phyloP scores from a whole-genome alignment of 2,113 vertebrate genomes.

The Oxyruncus cristatus region DNA sequence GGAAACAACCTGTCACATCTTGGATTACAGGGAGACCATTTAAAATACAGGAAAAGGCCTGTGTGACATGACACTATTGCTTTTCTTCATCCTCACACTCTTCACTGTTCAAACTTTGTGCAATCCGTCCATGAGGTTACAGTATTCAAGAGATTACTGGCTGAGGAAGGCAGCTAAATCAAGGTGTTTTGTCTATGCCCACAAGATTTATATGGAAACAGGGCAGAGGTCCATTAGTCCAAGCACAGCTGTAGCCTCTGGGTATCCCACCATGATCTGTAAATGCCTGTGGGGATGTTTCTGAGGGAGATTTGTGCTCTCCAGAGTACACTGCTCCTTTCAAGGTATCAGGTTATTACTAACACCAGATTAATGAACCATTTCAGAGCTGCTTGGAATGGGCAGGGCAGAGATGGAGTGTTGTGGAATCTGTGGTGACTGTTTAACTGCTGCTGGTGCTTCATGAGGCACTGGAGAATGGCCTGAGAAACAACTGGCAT shows the following conservation, averaged over 20 bases:
- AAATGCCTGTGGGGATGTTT: not conserved
- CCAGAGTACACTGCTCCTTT: not conserved
- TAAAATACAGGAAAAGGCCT: not conserved
- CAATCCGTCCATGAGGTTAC: not conserved
- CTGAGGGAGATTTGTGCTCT: not conserved
- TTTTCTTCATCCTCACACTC: not conserved
- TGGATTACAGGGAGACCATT: not conserved
- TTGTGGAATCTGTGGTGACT: not conserved
- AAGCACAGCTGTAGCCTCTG: not conserved
- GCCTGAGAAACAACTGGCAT: not conserved
- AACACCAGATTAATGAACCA: slow-evolving; percentile 13
- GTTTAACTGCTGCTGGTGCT: not conserved
- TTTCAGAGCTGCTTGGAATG: not conserved
- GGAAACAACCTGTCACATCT: not conserved
- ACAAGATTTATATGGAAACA: not conserved
- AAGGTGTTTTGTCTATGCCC: not conserved
- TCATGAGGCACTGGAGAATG: not conserved
- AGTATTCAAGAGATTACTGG: not conserved
- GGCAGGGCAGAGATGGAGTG: not conserved
- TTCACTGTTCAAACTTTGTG: not conserved
- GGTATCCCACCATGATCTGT: too few species aligned
- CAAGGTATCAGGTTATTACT: slow-evolving; percentile 15
- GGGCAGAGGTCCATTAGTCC: too few species aligned
- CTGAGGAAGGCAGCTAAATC: not conserved
- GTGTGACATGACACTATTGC: not conserved